Evolutionary conservation across 2,113 vertebrate species (phyloP).

Genomic region (Danionella cerebrum): DNA sequence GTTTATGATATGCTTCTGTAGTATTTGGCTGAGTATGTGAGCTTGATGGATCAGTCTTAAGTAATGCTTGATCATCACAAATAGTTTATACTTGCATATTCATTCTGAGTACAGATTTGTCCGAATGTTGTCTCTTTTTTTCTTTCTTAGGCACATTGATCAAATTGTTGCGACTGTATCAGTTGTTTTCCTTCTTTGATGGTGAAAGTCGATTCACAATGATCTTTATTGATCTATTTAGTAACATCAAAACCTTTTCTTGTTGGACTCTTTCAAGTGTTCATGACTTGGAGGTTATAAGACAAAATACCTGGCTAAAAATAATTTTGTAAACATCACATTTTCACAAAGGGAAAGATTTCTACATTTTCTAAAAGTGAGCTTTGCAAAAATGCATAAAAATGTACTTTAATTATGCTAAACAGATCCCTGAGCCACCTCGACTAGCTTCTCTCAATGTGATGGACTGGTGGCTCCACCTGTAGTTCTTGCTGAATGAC

Average conservation of each 20-base stretch:
- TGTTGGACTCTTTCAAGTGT: background rate
- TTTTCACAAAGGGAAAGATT: too few relatives aligned
- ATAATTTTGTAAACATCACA: too few relatives aligned
- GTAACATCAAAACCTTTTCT: background rate
- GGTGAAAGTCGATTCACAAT: background rate
- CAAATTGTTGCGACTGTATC: too few relatives aligned
- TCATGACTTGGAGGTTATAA: background rate
- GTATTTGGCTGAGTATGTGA: background rate
- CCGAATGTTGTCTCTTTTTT: background rate
- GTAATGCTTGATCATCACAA: background rate
- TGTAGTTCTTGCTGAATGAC: too few relatives aligned
- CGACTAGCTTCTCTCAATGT: too few relatives aligned
- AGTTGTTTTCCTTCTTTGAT: background rate
- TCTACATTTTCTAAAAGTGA: too few relatives aligned
- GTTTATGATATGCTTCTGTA: background rate
- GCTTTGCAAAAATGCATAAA: too few relatives aligned
- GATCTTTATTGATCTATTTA: background rate
- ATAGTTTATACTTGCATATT: background rate
- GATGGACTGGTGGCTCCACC: too few relatives aligned
- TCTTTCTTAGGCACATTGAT: background rate
- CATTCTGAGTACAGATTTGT: background rate
- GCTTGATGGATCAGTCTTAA: background rate
- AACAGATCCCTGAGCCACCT: too few relatives aligned
- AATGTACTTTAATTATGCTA: too few relatives aligned
- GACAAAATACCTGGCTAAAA: too few relatives aligned